phyloP scores from a whole-genome alignment of 2,797 vertebrate genomes.

The Austrolebias charrua region DNA sequence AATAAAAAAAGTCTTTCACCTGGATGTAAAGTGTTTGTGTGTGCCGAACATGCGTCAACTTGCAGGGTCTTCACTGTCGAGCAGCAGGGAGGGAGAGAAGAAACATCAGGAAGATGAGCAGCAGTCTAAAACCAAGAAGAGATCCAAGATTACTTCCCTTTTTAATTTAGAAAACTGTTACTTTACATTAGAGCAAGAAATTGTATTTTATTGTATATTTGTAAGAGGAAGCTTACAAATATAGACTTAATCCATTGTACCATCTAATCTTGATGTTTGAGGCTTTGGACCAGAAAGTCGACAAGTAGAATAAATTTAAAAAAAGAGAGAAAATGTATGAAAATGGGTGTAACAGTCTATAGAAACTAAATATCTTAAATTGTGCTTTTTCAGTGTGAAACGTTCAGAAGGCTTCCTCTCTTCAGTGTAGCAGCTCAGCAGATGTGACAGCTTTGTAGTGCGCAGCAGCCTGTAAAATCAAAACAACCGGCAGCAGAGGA shows the following conservation, averaged over 20 bases:
- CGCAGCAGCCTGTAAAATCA: constrained; percentile 4
- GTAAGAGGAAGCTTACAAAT: too few relatives aligned
- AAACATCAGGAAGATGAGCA: constrained; percentile 12
- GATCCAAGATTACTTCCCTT: neutral
- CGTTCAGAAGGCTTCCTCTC: neutral
- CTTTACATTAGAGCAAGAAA: too few relatives aligned
- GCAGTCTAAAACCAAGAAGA: constrained; percentile 33
- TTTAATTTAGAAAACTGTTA: too few relatives aligned
- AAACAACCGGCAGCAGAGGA: constrained; percentile 43
- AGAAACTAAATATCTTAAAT: neutral
- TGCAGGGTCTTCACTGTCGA: constrained; percentile 8
- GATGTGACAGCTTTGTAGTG: constrained; percentile 34
- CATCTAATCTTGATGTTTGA: too few relatives aligned
- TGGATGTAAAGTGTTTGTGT: neutral
- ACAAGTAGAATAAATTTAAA: too few relatives aligned
- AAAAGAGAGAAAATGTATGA: too few relatives aligned
- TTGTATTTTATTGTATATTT: too few relatives aligned
- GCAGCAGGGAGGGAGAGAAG: constrained; percentile 6
- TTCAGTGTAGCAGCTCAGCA: neutral
- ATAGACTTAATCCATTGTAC: too few relatives aligned
- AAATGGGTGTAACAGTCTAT: neutral
- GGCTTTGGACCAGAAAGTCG: too few relatives aligned
- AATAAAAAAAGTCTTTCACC: neutral
- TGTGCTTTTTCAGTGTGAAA: constrained; percentile 9
- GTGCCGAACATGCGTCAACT: neutral